Conservation (phyloP, 2,888 invertebrate genomes). For the Elegia similella region DNA sequence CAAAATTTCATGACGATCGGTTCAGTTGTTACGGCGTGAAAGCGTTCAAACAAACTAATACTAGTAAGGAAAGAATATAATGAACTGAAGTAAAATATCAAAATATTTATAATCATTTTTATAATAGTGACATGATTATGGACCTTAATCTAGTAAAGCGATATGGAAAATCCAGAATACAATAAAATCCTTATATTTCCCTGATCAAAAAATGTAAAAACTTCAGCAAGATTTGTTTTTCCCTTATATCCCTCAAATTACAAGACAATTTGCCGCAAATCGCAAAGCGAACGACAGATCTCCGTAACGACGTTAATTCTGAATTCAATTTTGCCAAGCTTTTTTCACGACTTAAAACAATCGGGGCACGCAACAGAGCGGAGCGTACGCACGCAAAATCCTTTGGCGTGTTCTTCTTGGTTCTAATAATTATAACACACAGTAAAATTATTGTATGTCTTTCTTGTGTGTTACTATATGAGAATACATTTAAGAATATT, state of each 20-base stretch:
- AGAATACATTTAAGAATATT: too few relatives aligned
- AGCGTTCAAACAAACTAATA: too few relatives aligned
- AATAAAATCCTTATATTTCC: neutral
- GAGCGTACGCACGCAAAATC: constrained; percentile 20
- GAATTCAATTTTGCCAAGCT: constrained; percentile 16
- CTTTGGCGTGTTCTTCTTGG: neutral
- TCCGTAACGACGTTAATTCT: constrained; percentile 12
- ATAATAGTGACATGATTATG: too few relatives aligned
- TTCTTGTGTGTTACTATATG: neutral
- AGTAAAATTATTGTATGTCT: neutral
- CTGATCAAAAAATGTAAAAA: neutral
- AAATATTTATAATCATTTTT: too few relatives aligned
- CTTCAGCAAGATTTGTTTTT: neutral
- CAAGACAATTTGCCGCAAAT: constrained; percentile 13
- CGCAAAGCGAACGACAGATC: constrained; percentile 6
- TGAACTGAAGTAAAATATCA: too few relatives aligned
- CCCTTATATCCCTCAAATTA: constrained; percentile 5
- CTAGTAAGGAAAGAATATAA: too few relatives aligned
- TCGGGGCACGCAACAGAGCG: constrained; percentile 19
- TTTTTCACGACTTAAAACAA: constrained; percentile 15
- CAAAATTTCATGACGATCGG: too few relatives aligned
- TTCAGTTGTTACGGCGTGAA: too few relatives aligned
- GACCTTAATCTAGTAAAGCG: too few relatives aligned
- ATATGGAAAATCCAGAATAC: too few relatives aligned
- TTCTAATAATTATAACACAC: neutral